A percentile compares a stretch with the other conserved stretches of the same genome.
Evolutionary conservation across 1,140 invertebrate genomes (phyloP).

Genomic region (Lepidurus packardi): DNA sequence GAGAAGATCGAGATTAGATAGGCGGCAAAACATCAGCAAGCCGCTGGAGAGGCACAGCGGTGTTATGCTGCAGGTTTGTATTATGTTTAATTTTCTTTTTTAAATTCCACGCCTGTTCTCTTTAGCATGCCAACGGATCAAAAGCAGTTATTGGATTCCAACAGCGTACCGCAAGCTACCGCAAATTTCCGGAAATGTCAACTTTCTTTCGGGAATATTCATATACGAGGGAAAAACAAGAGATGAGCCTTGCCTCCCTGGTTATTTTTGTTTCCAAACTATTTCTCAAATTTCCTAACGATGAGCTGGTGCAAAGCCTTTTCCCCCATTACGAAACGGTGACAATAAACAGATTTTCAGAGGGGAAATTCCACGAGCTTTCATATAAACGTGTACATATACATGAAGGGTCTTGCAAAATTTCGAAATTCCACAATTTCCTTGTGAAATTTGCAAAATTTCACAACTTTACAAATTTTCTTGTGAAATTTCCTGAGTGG

Average conservation of each 20-base stretch:
- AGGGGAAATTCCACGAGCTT: too few species aligned
- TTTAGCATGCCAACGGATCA: slow-evolving; percentile 21
- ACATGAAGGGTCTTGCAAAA: too few species aligned
- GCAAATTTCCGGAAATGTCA: slow-evolving; percentile 19
- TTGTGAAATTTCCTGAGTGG: too few species aligned
- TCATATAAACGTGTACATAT: too few species aligned
- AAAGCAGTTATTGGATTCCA: slow-evolving; percentile 16
- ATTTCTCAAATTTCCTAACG: not conserved
- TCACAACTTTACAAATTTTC: too few species aligned
- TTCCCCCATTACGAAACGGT: too few species aligned
- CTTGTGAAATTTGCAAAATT: too few species aligned
- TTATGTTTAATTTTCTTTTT: not conserved
- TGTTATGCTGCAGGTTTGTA: slow-evolving; percentile 1
- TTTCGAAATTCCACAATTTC: too few species aligned
- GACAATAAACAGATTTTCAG: too few species aligned
- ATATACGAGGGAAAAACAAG: not conserved
- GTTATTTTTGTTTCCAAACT: not conserved
- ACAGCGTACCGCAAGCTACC: not conserved
- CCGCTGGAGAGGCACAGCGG: not conserved
- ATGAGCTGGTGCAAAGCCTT: not conserved
- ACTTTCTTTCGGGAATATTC: not conserved
- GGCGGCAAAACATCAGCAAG: slow-evolving; percentile 18
- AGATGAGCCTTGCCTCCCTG: not conserved
- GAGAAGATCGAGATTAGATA: slow-evolving; percentile 6
- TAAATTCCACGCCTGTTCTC: not conserved